Evolutionary conservation across 2,797 vertebrate genomes (phyloP).

Genomic region (Bovichtus variegatus): DNA sequence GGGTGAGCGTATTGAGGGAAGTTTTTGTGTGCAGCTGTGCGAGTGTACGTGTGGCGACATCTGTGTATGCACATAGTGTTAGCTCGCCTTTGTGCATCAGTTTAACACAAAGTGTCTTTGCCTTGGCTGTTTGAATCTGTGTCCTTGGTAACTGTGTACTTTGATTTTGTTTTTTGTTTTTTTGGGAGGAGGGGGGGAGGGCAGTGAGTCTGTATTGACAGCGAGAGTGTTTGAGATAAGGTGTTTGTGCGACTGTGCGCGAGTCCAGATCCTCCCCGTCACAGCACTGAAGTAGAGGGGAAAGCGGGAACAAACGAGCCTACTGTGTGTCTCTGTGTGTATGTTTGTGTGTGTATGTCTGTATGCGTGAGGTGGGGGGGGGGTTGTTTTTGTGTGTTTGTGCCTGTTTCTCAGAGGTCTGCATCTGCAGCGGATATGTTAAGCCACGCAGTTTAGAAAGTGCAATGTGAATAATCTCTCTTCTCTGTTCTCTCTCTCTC

Average conservation of each 20-base stretch:
- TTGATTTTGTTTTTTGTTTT: slow-evolving; percentile 6
- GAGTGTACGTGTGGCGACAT: slow-evolving; percentile 25
- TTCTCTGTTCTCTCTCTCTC: background rate
- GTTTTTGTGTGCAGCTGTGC: slow-evolving; percentile 57
- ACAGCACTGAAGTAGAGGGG: slow-evolving; percentile 15
- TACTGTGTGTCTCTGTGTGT: slow-evolving; percentile 22
- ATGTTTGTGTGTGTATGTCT: background rate
- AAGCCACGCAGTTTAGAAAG: background rate
- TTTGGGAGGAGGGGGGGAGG: background rate
- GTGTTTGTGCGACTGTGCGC: background rate
- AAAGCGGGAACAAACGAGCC: slow-evolving; percentile 21
- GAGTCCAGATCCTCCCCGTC: slow-evolving; percentile 29
- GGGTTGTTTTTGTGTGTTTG: background rate
- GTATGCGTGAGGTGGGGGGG: background rate
- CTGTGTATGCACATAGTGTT: slow-evolving; percentile 26
- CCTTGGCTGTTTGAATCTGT: slow-evolving; percentile 20
- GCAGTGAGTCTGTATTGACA: slow-evolving; percentile 33
- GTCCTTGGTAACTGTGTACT: slow-evolving; percentile 42
- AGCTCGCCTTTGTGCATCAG: slow-evolving; percentile 40
- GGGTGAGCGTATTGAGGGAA: slow-evolving; percentile 63
- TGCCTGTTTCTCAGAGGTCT: background rate
- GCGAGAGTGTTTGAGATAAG: slow-evolving; percentile 14
- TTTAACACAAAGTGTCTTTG: slow-evolving; percentile 42
- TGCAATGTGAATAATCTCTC: slow-evolving; percentile 37
- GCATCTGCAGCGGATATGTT: slow-evolving; percentile 7